Evolutionary conservation across 30 jellyfish, hydroid and myxozoan genomes (phyloP).

Genomic region (Mastigias papua): DNA sequence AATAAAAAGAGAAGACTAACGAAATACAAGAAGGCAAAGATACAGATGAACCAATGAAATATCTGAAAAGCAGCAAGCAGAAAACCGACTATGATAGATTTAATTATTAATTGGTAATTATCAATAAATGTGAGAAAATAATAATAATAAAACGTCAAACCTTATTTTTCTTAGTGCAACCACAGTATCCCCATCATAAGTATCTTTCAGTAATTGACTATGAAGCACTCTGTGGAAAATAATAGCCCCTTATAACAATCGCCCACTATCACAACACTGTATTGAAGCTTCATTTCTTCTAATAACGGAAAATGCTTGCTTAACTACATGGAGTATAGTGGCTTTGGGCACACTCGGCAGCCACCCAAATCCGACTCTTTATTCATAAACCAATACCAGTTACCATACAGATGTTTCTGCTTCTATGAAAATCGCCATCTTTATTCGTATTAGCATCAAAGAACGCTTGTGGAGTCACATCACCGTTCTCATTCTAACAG

Average conservation of each 20-base stretch:
- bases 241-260: no score
- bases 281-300: neutral
- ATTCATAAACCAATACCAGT: no score
- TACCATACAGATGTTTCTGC: no score
- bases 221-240: conserved; percentile 72
- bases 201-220: conserved; percentile 73
- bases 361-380: neutral
- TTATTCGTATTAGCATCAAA: no score
- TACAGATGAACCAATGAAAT: neutral
- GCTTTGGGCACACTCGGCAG: neutral
- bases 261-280: neutral
- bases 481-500: no score
- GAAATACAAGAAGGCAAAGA: neutral
- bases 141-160: conserved; percentile 19
- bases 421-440: no score
- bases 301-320: neutral
- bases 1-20: neutral
- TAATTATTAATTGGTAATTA: no score
- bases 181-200: conserved; percentile 82
- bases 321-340: neutral
- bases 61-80: neutral
- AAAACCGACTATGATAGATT: no score
- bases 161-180: conserved; percentile 79
- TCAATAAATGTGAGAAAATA: neutral
- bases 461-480: no score